A percentile compares a stretch with the other conserved stretches of the same genome.
Evolutionary conservation across 37 sponge, comb jelly and placozoan genomes (phyloP).

Genomic region (Geodia barretti): DNA sequence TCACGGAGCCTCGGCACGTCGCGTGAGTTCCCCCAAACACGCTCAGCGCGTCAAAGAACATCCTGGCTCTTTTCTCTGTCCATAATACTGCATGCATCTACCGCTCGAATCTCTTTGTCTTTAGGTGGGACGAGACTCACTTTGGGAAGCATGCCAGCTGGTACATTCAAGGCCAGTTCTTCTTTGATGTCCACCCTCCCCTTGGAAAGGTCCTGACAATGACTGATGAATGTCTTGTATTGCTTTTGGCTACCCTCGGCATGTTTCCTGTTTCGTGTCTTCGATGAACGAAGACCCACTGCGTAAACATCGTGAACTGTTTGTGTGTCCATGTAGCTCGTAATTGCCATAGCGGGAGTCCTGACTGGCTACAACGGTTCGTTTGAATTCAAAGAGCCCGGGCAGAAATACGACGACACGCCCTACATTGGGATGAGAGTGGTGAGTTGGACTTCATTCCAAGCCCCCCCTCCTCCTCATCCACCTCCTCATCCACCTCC

Average conservation of each 20-base stretch:
- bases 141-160: slow-evolving; percentile 98
- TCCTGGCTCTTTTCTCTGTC: not conserved
- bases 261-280: too few species aligned
- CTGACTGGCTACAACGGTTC: slow-evolving; percentile 90
- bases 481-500: not conserved
- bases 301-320: too few species aligned
- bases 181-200: slow-evolving; percentile 98
- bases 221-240: not conserved
- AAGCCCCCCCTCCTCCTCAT: not conserved
- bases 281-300: too few species aligned
- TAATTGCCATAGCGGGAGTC: slow-evolving; percentile 88
- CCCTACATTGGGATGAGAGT: slow-evolving; percentile 88
- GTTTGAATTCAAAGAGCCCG: slow-evolving; percentile 96
- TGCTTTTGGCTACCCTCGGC: not conserved
- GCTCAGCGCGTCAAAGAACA: too few species aligned
- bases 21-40: slow-evolving; percentile 89
- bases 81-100: slow-evolving; percentile 7
- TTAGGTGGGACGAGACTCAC: slow-evolving; percentile 98
- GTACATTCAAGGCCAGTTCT: slow-evolving; percentile 93
- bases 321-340: slow-evolving; percentile 80
- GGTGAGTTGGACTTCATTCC: slow-evolving; percentile 35
- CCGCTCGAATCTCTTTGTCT: not conserved
- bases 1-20: slow-evolving; percentile 78
- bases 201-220: slow-evolving; percentile 80
- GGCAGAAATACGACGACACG: slow-evolving; percentile 74